These are phyloP conservation scores for Leucopternis melanops DNA, from an alignment of 2,113 vertebrate genomes.

Conservation along the genomic window DNA sequence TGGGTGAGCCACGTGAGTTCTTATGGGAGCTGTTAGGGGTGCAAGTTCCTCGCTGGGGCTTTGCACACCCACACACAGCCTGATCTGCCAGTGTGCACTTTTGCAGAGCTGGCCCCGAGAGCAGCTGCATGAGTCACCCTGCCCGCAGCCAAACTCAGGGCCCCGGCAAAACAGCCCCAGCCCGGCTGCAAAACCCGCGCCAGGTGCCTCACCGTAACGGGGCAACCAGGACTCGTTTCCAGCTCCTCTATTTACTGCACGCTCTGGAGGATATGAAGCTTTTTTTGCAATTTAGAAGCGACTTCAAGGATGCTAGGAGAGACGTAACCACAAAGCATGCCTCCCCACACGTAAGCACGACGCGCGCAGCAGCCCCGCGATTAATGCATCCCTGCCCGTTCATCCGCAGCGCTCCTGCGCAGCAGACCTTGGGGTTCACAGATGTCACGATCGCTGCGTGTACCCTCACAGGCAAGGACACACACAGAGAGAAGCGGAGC, in stretches of 20 bases:
- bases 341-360: rapidly evolving
- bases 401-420: not conserved
- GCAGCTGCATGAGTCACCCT: not conserved
- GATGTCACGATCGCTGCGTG: rapidly evolving
- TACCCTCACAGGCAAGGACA: not conserved
- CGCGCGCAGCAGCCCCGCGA: not conserved
- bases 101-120: not conserved
- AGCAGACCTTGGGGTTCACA: not conserved
- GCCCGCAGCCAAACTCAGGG: not conserved
- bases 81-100: not conserved
- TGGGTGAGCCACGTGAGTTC: not conserved
- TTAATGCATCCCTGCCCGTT: not conserved
- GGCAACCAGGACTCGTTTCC: not conserved
- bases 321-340: rapidly evolving
- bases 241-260: not conserved
- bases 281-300: not conserved
- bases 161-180: not conserved
- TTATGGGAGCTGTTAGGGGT: not conserved
- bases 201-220: not conserved
- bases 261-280: not conserved
- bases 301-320: not conserved
- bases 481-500: not conserved
- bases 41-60: not conserved
- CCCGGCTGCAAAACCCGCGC: not conserved
- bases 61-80: not conserved